These are phyloP conservation scores for Macroglossus sobrinus DNA, from an alignment of 2,113 vertebrate species.

Conservation along the genomic window DNA sequence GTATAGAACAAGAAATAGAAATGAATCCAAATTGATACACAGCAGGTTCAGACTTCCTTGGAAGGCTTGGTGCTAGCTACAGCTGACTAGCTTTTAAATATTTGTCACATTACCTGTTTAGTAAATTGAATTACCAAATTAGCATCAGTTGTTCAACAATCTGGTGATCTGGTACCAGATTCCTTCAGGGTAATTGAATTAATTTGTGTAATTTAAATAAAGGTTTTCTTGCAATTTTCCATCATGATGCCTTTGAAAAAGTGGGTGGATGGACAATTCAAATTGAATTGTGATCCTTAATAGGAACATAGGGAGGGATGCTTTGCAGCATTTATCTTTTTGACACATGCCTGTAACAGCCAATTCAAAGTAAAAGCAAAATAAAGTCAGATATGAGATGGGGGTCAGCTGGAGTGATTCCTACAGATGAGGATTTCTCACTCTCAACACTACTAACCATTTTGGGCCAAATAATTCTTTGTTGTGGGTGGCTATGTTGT, in stretches of 20 bases:
- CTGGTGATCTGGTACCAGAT: slow-evolving; percentile 47
- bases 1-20: not conserved
- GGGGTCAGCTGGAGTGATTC: not conserved
- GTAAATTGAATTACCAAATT: slow-evolving; percentile 50
- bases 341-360: not conserved
- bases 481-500: not conserved
- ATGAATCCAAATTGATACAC: not conserved
- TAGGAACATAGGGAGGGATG: not conserved
- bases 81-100: slow-evolving; percentile 11
- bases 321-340: not conserved
- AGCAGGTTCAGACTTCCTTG: not conserved
- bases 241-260: not conserved
- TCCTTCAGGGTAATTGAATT: slow-evolving; percentile 56
- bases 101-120: slow-evolving; percentile 45
- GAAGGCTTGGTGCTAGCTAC: not conserved
- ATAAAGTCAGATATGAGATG: not conserved
- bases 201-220: slow-evolving; percentile 51
- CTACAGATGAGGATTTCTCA: not conserved
- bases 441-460: not conserved
- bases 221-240: not conserved
- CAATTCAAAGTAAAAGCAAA: not conserved
- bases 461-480: not conserved
- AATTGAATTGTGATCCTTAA: not conserved
- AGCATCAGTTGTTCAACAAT: slow-evolving; percentile 34
- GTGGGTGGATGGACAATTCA: not conserved